Base-by-base conservation (phyloP, 2,888 invertebrate genomes). In the Cosmia pyralina region DNA sequence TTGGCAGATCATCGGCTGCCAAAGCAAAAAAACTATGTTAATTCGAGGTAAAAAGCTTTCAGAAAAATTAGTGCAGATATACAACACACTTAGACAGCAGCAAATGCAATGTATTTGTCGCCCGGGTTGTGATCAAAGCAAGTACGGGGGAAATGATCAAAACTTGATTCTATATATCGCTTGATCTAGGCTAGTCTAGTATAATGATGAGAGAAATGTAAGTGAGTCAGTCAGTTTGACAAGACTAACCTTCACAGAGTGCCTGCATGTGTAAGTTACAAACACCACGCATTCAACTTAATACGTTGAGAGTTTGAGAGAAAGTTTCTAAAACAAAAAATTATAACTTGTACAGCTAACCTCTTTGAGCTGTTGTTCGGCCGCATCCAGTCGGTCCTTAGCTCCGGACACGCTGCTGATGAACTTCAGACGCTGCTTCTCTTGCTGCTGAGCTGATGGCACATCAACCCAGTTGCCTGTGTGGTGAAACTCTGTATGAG, bases 381-480 rank as follows among this genome's bases (percentile, higher is more conserved):
- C 88, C 0, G 85, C 84, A 11, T 68, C 65, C n/a, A 92, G 65
- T 19, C 75, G 84, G 0, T 83, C 77, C 57, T 86, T 87, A 13
- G 87, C 85, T 4, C 72, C 79, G 0, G 88, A 73, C 10, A 86
- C 71, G 2, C 87, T 86, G n/a, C 79, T 85, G 6, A 87, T 74
- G 67, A 92, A 92, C 46, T 88, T 85, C 2, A 90, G 72, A 13
- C 88, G 88, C 10, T 87, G 84, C 38, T 78, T 73, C 57, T 89
- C 87, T 64, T 86, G 70, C 62, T 85, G 74, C 41, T 75, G 69
- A 19, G 59, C 67, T 41, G 65, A 59, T 10, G 64, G 5, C 3
- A 34, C n/a, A 2, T 44, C 62, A 2, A 11, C 34, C 22, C 11
- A 44, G 19, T 50, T 41, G 17, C 64, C 77, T 77, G 50, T 52